Evolutionary conservation across 1,140 invertebrate genomes (phyloP).

Genomic region (Heliothis virescens): DNA sequence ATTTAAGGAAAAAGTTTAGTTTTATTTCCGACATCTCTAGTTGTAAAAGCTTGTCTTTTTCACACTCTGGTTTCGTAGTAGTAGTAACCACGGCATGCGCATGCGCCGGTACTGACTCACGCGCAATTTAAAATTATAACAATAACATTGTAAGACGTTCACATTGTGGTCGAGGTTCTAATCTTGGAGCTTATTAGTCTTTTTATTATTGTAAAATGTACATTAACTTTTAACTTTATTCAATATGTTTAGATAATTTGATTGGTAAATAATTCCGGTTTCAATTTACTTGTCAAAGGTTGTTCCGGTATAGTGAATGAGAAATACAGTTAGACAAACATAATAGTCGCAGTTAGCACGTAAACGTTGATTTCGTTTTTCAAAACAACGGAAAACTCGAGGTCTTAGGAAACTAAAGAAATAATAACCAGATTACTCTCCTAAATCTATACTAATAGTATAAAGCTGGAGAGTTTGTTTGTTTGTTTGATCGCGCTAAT

Average conservation of each 20-base stretch:
- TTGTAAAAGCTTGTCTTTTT: not conserved
- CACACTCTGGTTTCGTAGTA: not conserved
- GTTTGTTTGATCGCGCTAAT: too few species aligned
- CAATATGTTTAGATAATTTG: slow-evolving; percentile 45
- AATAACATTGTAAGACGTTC: slow-evolving; percentile 51
- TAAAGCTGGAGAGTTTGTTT: too few species aligned
- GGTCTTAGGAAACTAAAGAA: too few species aligned
- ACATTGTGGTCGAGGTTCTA: slow-evolving; percentile 59
- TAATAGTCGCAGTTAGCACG: not conserved
- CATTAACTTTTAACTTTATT: slow-evolving; percentile 37
- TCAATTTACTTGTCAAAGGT: slow-evolving; percentile 47
- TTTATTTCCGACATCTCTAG: too few species aligned
- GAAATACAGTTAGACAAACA: not conserved
- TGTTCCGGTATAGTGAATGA: slow-evolving; percentile 48
- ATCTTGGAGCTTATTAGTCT: slow-evolving; percentile 57
- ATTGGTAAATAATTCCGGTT: slow-evolving; percentile 54
- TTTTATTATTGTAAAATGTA: slow-evolving; percentile 52
- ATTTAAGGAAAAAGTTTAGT: too few species aligned
- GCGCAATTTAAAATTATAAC: slow-evolving; percentile 53
- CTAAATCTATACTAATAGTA: too few species aligned
- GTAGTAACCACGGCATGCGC: not conserved
- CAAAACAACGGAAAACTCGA: too few species aligned
- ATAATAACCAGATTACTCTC: too few species aligned
- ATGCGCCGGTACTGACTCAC: slow-evolving; percentile 47
- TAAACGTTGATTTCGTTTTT: too few species aligned